phyloP scores from a whole-genome alignment of 2,113 vertebrate genomes.

The Serinus canaria region DNA sequence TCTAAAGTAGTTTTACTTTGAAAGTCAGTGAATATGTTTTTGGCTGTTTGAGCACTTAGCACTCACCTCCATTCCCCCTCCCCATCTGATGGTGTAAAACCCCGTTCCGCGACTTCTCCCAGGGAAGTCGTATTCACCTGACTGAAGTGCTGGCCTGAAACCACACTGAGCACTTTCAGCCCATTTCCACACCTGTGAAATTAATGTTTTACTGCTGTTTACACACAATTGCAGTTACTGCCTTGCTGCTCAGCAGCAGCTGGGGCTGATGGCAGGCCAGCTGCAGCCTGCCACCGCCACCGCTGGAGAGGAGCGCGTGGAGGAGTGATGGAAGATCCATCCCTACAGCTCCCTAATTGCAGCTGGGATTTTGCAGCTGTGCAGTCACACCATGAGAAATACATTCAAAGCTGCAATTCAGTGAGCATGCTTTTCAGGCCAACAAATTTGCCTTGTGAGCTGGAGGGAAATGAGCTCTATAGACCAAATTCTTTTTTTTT shows the following conservation, averaged over 20 bases:
- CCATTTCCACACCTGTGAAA: not conserved
- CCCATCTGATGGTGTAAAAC: not conserved
- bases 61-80: not conserved
- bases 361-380: slow-evolving; percentile 69
- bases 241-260: slow-evolving; percentile 63
- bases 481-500: not conserved
- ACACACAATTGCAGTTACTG: not conserved
- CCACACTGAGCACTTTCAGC: not conserved
- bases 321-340: slow-evolving; percentile 44
- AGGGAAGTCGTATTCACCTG: not conserved
- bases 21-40: not conserved
- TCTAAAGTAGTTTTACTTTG: not conserved
- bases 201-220: slow-evolving; percentile 55
- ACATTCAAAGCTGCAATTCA: slow-evolving; percentile 43
- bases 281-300: slow-evolving; percentile 60
- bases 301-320: not conserved
- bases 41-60: not conserved
- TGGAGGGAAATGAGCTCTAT: slow-evolving; percentile 28
- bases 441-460: slow-evolving; percentile 36
- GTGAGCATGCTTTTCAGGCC: slow-evolving; percentile 11
- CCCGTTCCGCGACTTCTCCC: not conserved
- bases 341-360: slow-evolving; percentile 54
- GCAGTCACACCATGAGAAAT: slow-evolving; percentile 48
- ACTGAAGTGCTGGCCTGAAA: not conserved
- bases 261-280: slow-evolving; percentile 64